Evolutionary conservation across 2,888 invertebrate genomes (phyloP).

Genomic region (Geotrupes spiniger): DNA sequence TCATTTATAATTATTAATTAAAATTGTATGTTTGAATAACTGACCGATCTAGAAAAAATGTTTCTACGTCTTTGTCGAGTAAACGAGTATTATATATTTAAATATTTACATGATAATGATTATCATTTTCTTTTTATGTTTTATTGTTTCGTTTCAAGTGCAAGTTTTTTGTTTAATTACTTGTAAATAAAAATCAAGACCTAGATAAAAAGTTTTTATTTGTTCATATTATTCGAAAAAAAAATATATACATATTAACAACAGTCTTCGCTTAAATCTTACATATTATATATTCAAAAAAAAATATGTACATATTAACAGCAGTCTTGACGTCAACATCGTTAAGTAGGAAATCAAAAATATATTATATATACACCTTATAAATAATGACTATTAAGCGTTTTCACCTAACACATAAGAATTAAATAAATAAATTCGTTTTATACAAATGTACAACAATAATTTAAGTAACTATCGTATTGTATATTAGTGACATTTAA

Average conservation of each 20-base stretch:
- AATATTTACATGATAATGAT: too few relatives aligned
- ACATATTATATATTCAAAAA: slow-evolving; percentile 26
- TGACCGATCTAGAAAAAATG: too few relatives aligned
- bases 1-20: too few relatives aligned
- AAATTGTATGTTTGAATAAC: too few relatives aligned
- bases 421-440: slow-evolving; percentile 12
- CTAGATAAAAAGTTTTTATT: slow-evolving; percentile 2
- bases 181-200: not conserved
- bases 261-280: slow-evolving; percentile 42
- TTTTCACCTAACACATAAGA: slow-evolving; percentile 28
- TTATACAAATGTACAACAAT: slow-evolving; percentile 15
- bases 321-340: slow-evolving; percentile 42
- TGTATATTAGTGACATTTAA: too few relatives aligned
- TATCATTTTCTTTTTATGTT: too few relatives aligned
- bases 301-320: slow-evolving; percentile 39
- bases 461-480: slow-evolving; percentile 1
- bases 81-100: too few relatives aligned
- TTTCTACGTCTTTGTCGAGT: too few relatives aligned
- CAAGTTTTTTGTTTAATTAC: too few relatives aligned
- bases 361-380: slow-evolving; percentile 27
- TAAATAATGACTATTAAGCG: slow-evolving; percentile 50
- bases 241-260: slow-evolving; percentile 39
- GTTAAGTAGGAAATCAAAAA: slow-evolving; percentile 2
- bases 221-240: slow-evolving; percentile 25
- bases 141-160: too few relatives aligned